phyloP scores from a whole-genome alignment of 2,797 vertebrate species.

The Phaenicophaeus curvirostris region DNA sequence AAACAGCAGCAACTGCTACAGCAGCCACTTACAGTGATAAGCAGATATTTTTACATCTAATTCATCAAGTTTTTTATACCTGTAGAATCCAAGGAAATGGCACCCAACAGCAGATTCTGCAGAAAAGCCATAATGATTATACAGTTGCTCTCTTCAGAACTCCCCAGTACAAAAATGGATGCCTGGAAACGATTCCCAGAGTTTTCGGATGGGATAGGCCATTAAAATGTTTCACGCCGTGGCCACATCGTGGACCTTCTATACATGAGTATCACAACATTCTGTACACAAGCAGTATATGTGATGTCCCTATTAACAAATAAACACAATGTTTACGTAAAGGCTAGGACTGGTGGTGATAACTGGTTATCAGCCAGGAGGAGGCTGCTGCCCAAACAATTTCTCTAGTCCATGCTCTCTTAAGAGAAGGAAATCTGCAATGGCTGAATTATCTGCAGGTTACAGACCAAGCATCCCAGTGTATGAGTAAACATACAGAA shows the following conservation, averaged over 20 bases:
- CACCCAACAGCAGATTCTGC: neutral
- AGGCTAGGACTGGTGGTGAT: neutral
- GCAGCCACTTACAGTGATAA: fast-evolving
- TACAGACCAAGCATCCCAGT: neutral
- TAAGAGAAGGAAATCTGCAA: neutral
- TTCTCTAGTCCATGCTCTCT: neutral
- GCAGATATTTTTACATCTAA: neutral
- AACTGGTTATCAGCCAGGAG: neutral
- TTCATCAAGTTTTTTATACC: neutral
- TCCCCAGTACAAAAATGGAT: neutral
- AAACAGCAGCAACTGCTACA: neutral
- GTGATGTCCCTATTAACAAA: neutral
- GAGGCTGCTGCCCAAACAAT: neutral
- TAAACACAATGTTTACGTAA: fast-evolving
- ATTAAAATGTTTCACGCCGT: neutral
- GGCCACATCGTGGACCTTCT: neutral
- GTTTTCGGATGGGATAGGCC: neutral
- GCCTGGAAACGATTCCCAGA: neutral
- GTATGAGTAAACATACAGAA: neutral
- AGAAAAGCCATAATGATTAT: neutral
- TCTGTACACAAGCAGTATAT: neutral
- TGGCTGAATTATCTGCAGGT: neutral
- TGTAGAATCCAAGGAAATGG: neutral
- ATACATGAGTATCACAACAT: fast-evolving
- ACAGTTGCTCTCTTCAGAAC: neutral